Conservation (phyloP, 2,888 invertebrate species). For the Pimpla rufipes region DNA sequence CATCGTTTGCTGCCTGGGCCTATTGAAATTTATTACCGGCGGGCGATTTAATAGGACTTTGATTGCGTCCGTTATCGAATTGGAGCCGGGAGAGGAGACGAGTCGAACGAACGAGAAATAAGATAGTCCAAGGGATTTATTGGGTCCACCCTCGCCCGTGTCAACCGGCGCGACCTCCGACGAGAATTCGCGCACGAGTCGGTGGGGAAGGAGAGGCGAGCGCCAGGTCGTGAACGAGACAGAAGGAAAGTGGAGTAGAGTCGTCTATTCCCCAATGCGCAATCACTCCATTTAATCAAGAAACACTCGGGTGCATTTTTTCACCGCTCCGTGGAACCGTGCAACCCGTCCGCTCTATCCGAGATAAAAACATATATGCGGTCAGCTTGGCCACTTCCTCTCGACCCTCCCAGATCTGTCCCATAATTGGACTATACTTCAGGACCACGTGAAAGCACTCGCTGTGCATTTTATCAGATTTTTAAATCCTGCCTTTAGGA, state of each 20-base stretch:
- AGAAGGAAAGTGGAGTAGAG: slow-evolving; percentile 38
- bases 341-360: slow-evolving; percentile 22
- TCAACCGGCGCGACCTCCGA: neutral
- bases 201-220: neutral
- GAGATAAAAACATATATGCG: neutral
- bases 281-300: slow-evolving; percentile 62
- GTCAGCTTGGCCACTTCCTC: slow-evolving; percentile 3
- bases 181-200: neutral
- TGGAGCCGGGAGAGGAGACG: neutral
- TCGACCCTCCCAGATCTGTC: no score
- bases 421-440: no score
- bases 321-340: slow-evolving; percentile 38
- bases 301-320: slow-evolving; percentile 49
- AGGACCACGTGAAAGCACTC: no score
- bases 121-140: neutral
- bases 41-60: slow-evolving; percentile 37
- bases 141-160: slow-evolving; percentile 1
- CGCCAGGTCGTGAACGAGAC: neutral
- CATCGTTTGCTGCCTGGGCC: neutral
- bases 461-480: no score
- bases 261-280: slow-evolving; percentile 51
- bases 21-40: slow-evolving; percentile 40
- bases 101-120: neutral
- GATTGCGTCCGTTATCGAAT: slow-evolving; percentile 41
- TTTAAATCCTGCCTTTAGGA: no score